Evolutionary conservation across 2,888 invertebrate species (phyloP).

Genomic region (Drosophila silvestris): DNA sequence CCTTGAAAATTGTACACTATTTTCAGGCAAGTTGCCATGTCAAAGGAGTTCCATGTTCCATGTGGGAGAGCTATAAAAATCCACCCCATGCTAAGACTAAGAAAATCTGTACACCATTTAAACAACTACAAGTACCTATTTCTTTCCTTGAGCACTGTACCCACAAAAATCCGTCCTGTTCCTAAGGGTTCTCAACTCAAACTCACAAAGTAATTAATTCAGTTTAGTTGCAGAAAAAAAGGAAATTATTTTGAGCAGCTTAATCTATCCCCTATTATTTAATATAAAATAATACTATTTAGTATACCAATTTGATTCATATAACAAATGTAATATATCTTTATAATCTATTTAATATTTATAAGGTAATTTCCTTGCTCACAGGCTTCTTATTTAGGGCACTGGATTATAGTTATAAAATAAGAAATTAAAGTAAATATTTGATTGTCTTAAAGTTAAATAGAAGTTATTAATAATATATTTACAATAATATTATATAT

Average conservation of each 20-base stretch:
- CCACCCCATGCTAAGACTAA: constrained; percentile 1
- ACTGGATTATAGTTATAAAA: not conserved
- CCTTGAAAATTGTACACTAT: constrained; percentile 14
- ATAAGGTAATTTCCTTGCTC: not conserved
- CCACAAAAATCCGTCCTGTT: not conserved
- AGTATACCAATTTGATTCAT: too few relatives aligned
- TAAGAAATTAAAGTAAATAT: not conserved
- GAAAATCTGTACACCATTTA: not conserved
- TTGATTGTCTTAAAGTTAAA: not conserved
- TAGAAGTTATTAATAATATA: not conserved
- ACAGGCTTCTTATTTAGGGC: not conserved
- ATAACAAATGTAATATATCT: too few relatives aligned
- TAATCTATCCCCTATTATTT: too few relatives aligned
- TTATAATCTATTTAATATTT: not conserved
- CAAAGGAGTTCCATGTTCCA: not conserved
- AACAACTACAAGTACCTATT: not conserved
- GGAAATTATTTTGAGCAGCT: not conserved
- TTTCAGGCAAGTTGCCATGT: constrained; percentile 19
- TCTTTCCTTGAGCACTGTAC: not conserved
- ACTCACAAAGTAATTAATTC: not conserved
- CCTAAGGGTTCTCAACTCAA: not conserved
- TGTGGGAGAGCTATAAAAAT: constrained; percentile 2
- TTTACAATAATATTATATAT: too few relatives aligned
- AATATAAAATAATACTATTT: too few relatives aligned
- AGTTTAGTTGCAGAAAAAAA: not conserved